phyloP scores from a whole-genome alignment of 2,113 vertebrate species.

The Anhinga rufa region DNA sequence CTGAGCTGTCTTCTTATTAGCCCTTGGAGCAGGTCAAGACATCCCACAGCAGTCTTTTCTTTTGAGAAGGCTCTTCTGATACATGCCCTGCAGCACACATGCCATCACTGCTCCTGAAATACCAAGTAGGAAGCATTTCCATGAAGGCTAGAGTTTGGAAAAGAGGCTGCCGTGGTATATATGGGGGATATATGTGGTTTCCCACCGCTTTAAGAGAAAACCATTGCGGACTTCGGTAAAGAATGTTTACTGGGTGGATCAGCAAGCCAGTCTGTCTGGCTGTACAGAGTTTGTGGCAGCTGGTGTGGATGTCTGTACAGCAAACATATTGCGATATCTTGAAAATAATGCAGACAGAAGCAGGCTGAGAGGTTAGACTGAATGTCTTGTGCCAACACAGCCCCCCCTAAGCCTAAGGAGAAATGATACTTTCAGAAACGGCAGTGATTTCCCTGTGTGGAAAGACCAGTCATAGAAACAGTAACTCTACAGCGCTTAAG shows the following conservation, averaged over 20 bases:
- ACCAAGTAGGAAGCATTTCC: not conserved
- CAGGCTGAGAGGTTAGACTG: not conserved
- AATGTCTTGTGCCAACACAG: not conserved
- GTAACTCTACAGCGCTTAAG: not conserved
- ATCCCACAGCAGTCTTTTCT: not conserved
- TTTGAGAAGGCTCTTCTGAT: not conserved
- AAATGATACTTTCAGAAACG: not conserved
- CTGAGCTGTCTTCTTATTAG: not conserved
- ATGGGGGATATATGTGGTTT: fast-evolving
- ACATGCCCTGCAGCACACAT: not conserved
- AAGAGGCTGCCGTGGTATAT: not conserved
- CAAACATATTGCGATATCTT: not conserved
- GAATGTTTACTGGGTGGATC: not conserved
- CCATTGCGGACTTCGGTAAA: not conserved
- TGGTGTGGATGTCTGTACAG: not conserved
- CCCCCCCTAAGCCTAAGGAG: not conserved
- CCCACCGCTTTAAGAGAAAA: not conserved
- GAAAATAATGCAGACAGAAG: not conserved
- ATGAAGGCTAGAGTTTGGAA: not conserved
- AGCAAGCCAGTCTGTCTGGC: not conserved
- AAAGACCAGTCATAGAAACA: not conserved
- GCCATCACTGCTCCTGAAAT: not conserved
- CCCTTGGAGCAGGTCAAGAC: not conserved
- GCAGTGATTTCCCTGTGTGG: not conserved
- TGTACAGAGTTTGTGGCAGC: not conserved